Percentiles rank a stretch among this genome's conserved stretches.
phyloP scores from a whole-genome alignment of 2,113 vertebrate genomes.

The Eonycteris spelaea region DNA sequence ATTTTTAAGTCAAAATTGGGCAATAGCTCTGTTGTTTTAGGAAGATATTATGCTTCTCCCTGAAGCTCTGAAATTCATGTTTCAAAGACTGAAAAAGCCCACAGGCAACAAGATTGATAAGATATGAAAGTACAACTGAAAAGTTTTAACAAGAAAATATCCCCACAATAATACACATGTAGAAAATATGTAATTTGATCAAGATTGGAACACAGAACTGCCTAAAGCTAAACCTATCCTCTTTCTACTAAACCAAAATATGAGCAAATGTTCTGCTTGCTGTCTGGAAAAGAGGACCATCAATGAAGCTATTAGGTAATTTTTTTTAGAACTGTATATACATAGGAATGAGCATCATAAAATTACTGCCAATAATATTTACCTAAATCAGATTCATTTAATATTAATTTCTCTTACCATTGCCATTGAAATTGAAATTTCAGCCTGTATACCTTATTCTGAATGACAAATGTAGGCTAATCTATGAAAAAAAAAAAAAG shows the following conservation, averaged over 20 bases:
- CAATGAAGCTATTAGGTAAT: not conserved
- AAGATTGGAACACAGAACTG: not conserved
- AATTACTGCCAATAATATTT: not conserved
- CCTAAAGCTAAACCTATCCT: not conserved
- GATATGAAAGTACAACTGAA: not conserved
- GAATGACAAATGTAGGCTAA: not conserved
- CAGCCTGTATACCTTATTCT: not conserved
- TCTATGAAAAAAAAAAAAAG: not conserved
- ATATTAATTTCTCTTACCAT: not conserved
- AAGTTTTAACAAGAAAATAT: not conserved
- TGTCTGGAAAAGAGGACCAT: not conserved
- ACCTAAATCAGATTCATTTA: not conserved
- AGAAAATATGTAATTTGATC: slow-evolving; percentile 11
- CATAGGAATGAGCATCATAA: not conserved
- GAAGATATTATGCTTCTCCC: not conserved
- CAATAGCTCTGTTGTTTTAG: not conserved
- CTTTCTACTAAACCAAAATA: not conserved
- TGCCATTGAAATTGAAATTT: not conserved
- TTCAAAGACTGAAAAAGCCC: not conserved
- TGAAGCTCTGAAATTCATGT: not conserved
- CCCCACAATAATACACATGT: not conserved
- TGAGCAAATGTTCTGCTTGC: not conserved
- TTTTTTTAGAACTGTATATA: not conserved
- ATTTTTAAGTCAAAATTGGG: not conserved
- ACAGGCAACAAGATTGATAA: not conserved